phyloP scores from a whole-genome alignment of 2,888 invertebrate species.

The Amblyjoppa proteus region DNA sequence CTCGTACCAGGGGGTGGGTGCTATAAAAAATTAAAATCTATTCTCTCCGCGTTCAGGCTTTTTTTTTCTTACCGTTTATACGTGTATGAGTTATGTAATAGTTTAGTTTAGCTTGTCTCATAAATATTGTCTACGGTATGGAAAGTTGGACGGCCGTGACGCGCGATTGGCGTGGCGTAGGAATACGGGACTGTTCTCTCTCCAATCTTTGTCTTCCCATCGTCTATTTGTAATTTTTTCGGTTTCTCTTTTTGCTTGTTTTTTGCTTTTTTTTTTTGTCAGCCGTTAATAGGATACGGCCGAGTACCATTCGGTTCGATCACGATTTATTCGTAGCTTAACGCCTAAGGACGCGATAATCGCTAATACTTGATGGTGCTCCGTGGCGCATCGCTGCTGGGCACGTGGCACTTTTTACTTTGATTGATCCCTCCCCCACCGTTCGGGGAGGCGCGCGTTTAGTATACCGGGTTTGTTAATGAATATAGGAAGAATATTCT shows the following conservation, averaged over 20 bases:
- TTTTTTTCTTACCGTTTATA: constrained; percentile 75
- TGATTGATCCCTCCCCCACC: constrained; percentile 49
- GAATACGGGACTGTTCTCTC: constrained; percentile 80
- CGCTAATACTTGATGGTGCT: constrained; percentile 68
- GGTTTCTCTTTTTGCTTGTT: constrained; percentile 16
- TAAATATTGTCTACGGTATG: constrained; percentile 85
- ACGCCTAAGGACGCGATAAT: constrained; percentile 63
- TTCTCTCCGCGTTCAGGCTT: constrained; percentile 70
- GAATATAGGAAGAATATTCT: constrained; percentile 55
- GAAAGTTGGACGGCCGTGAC: constrained; percentile 83
- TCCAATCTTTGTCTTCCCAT: constrained; percentile 38
- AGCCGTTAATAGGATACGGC: constrained; percentile 65
- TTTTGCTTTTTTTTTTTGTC: constrained; percentile 10
- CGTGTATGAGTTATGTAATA: constrained; percentile 72
- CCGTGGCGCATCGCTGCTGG: constrained; percentile 55
- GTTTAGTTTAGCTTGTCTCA: constrained; percentile 81
- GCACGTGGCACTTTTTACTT: constrained; percentile 65
- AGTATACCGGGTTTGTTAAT: constrained; percentile 47
- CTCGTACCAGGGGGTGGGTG: constrained; percentile 31
- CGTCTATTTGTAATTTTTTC: constrained; percentile 21
- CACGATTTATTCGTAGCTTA: constrained; percentile 58
- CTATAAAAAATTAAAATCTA: constrained; percentile 69
- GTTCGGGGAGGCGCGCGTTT: constrained; percentile 39
- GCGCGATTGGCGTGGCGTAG: constrained; percentile 82
- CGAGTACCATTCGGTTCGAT: constrained; percentile 62